A percentile compares a stretch with the other conserved stretches of the same genome.
phyloP scores from a whole-genome alignment of 2,888 invertebrate genomes.

The Stenurella melanura region DNA sequence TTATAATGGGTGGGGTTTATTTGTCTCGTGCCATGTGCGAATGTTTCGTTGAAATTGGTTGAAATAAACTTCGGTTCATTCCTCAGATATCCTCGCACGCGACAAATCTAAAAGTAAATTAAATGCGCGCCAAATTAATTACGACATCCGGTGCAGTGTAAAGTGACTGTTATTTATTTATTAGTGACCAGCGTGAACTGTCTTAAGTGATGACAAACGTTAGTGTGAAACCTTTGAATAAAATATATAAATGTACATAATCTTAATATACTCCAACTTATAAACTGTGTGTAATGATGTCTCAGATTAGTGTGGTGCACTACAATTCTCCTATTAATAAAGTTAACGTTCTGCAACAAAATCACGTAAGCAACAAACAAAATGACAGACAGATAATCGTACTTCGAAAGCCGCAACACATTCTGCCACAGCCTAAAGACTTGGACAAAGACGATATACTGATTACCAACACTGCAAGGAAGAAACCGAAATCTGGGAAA shows the following conservation, averaged over 20 bases:
- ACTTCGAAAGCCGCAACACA: slow-evolving; percentile 75
- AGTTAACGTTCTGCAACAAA: slow-evolving; percentile 80
- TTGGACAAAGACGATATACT: slow-evolving; percentile 64
- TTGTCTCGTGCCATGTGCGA: slow-evolving; percentile 73
- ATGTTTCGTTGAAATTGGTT: slow-evolving; percentile 67
- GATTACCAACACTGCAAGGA: slow-evolving; percentile 68
- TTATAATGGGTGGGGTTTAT: slow-evolving; percentile 72
- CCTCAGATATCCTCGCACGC: slow-evolving; percentile 67
- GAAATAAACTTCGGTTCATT: slow-evolving; percentile 64
- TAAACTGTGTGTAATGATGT: slow-evolving; percentile 54
- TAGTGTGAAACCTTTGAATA: neutral
- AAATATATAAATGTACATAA: slow-evolving; percentile 11
- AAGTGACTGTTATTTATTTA: slow-evolving; percentile 44
- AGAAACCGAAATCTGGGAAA: slow-evolving; percentile 58
- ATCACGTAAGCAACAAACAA: slow-evolving; percentile 77
- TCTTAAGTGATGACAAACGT: slow-evolving; percentile 53
- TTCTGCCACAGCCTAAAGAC: slow-evolving; percentile 69
- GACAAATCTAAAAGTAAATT: slow-evolving; percentile 62
- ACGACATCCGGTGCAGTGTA: slow-evolving; percentile 60
- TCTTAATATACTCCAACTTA: neutral
- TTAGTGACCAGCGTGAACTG: slow-evolving; percentile 46
- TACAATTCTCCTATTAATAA: slow-evolving; percentile 77
- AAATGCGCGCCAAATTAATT: slow-evolving; percentile 63
- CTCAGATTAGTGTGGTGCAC: slow-evolving; percentile 76
- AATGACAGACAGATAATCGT: slow-evolving; percentile 75